Evolutionary conservation across 1,140 invertebrate genomes (phyloP), one percentile per base, ranked within the genome.

Genomic region (Nasonia giraulti): DNA sequence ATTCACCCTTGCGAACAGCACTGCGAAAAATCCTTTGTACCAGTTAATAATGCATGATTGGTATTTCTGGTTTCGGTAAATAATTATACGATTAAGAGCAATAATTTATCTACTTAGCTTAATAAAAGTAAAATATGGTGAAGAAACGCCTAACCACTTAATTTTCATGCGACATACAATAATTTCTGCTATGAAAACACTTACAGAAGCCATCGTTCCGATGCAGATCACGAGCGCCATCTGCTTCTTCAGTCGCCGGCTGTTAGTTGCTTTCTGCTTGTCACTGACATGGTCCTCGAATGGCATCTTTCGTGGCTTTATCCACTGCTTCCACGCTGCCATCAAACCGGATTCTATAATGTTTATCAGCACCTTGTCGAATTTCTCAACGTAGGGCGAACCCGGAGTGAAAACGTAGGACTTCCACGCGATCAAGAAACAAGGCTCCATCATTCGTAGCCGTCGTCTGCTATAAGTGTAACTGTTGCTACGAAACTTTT

Each of bases 341-440:
- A 0, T 20, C 50, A 74, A 74, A 33, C 73, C 73, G 2, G 73
- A 14, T 7, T 78, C 47, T 0, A 78, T 27, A 5, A 50, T 11
- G 5, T 8, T 7, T 17, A 2, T 10, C n/a, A 78, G 44, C 11
- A 50, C n/a, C 3, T 55, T 17, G 17, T 78, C 31, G 12, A 78
- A 78, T 55, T 78, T 50, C 1, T 78, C 23, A n/a, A 78, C n/a
- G n/a, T 78, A 78, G 8, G 40, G 76, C 50, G 76, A 50, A 12
- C 20, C 76, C 27, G 76, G 76, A n/a, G 76, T n/a, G n/a, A 78
- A 78, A 31, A 17, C 76, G 23, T n/a, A 78, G 12, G 20, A n/a
- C 8, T 50, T 78, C 44, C 40, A 55, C 7, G 2, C 31, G 3
- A 11, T 27, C 27, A 10, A 20, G 77, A 75, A 85, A 8, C 80